Evolutionary conservation across 2,888 invertebrate species (phyloP).

Genomic region (Eristalinus sepulchralis): DNA sequence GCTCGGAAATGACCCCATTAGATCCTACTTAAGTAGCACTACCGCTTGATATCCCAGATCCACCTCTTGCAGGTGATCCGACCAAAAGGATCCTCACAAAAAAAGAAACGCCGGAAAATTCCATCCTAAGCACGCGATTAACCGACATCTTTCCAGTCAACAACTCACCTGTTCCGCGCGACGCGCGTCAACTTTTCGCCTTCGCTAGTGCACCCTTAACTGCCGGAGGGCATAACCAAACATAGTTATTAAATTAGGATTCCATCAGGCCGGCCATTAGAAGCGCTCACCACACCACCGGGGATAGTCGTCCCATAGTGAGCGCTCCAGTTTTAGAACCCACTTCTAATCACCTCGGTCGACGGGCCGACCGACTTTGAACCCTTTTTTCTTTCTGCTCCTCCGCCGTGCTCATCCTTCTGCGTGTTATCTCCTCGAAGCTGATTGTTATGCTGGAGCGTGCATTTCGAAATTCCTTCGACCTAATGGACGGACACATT

Average conservation of each 20-base stretch:
- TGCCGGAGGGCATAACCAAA: constrained; percentile 60
- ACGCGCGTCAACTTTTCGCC: not conserved
- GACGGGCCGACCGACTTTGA: constrained; percentile 48
- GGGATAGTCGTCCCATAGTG: constrained; percentile 41
- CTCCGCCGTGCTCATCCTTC: constrained; percentile 6
- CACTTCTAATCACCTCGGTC: constrained; percentile 52
- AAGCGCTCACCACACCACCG: not conserved
- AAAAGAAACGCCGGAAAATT: constrained; percentile 42
- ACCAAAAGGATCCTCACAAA: not conserved
- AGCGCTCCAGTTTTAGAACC: constrained; percentile 49
- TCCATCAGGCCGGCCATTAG: constrained; percentile 56
- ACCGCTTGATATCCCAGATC: constrained; percentile 9
- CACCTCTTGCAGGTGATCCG: constrained; percentile 51
- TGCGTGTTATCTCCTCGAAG: constrained; percentile 37
- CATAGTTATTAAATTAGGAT: constrained; percentile 70
- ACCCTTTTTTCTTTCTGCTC: constrained; percentile 53
- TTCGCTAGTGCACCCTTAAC: constrained; percentile 52
- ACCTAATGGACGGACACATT: constrained; percentile 29
- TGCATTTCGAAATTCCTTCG: constrained; percentile 21
- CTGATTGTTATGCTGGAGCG: constrained; percentile 38
- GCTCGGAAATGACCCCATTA: constrained; percentile 25
- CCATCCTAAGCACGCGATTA: constrained; percentile 56
- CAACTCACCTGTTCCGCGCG: constrained; percentile 37
- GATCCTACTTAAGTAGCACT: constrained; percentile 49
- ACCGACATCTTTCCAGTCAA: constrained; percentile 11